These are phyloP conservation scores for Dasypogon diadema DNA, from an alignment of 2,888 invertebrate genomes.

Conservation along the genomic window DNA sequence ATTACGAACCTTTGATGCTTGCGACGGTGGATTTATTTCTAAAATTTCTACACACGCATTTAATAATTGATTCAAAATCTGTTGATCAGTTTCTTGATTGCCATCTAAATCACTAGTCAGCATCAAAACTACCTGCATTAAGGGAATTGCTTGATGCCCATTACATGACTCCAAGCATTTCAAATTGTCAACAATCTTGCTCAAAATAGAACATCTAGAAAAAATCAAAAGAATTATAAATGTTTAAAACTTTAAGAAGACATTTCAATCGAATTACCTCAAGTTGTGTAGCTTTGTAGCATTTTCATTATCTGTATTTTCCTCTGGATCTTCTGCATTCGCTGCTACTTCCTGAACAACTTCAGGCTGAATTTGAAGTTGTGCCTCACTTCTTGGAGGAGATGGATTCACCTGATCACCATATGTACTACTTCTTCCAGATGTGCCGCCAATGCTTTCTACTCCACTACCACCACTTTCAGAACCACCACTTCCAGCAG, in stretches of 20 bases:
- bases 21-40: constrained; percentile 73
- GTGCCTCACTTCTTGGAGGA: constrained; percentile 62
- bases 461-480: constrained; percentile 94
- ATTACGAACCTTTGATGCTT: constrained; percentile 66
- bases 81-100: constrained; percentile 83
- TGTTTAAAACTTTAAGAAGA: background rate
- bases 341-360: constrained; percentile 58
- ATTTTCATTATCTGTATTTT: constrained; percentile 65
- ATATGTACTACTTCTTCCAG: constrained; percentile 93
- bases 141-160: constrained; percentile 89
- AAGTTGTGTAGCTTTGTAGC: constrained; percentile 65
- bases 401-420: constrained; percentile 73
- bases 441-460: constrained; percentile 93
- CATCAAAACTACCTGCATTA: constrained; percentile 92
- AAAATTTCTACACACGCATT: constrained; percentile 79
- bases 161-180: constrained; percentile 81
- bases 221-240: background rate
- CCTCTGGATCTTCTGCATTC: constrained; percentile 62
- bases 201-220: constrained; percentile 73
- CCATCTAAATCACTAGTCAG: constrained; percentile 90
- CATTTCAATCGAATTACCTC: constrained; percentile 60
- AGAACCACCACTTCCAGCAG: constrained; percentile 79
- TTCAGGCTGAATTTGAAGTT: constrained; percentile 55
- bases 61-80: constrained; percentile 81
- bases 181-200: constrained; percentile 82